Evolutionary conservation across 2,888 invertebrate species (phyloP).

Genomic region (Heliconius ethilla): DNA sequence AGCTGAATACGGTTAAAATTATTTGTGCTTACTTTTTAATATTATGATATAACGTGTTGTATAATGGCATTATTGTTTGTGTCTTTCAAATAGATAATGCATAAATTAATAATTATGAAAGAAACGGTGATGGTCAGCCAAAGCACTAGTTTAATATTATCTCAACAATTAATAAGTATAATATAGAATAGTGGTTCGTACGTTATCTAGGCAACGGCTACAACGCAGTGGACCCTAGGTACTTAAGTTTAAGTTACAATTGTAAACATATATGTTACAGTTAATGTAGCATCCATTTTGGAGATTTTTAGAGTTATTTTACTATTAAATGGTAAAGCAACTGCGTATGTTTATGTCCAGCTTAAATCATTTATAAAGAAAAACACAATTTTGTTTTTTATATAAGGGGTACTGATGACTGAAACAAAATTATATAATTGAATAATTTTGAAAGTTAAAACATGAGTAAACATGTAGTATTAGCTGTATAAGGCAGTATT

Average conservation of each 20-base stretch:
- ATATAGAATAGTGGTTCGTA: constrained; percentile 43
- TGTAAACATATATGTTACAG: constrained; percentile 21
- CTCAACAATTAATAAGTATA: constrained; percentile 17
- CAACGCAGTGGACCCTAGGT: constrained; percentile 65
- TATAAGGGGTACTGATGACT: not conserved
- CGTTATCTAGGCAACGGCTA: constrained; percentile 57
- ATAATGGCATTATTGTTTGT: not conserved
- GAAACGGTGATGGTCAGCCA: constrained; percentile 34
- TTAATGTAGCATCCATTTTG: not conserved
- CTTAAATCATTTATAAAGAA: not conserved
- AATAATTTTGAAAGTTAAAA: not conserved
- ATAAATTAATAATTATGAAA: constrained; percentile 27
- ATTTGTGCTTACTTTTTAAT: constrained; percentile 33
- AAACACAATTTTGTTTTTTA: not conserved
- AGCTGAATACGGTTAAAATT: constrained; percentile 19
- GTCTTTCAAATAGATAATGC: constrained; percentile 7
- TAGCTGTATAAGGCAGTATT: constrained; percentile 23
- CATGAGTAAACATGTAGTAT: constrained; percentile 1
- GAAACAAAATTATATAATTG: not conserved
- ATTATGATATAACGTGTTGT: not conserved
- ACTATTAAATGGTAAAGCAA: constrained; percentile 11
- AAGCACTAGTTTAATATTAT: constrained; percentile 34
- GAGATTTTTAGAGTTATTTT: constrained; percentile 5
- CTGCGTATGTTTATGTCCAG: constrained; percentile 1
- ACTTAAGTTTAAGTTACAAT: constrained; percentile 51